Evolutionary conservation across 2,888 invertebrate species (phyloP), one percentile per base, ranked within the genome.

Genomic region (Adineta ricciae): DNA sequence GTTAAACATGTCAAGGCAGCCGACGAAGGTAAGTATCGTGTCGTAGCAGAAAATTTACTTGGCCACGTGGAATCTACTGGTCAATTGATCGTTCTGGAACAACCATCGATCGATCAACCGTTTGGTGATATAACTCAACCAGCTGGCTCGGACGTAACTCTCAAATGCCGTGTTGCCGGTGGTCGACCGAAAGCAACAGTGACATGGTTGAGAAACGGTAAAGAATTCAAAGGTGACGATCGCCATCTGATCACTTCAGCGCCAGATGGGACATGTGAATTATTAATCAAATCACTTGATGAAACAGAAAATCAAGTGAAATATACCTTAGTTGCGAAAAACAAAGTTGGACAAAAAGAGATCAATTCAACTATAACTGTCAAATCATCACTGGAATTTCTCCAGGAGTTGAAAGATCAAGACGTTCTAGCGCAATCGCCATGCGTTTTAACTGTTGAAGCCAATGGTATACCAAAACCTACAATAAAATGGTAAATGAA

Each of bases 401-500:
- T 83, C 24, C 52, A 56, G 64, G 56, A 87, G 83, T 83, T 84
- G 21, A 84, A 85, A 50, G 85, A 85, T 32, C 36, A 83, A 38
- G 72, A 64, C n/a, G 46, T 85, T 24, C 64, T 83, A 19, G 83
- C 83, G 87, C 89, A 89, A 36, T 87, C 89, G 73, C 88, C 88
- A 32, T 88, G 88, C 85, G 89, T 88, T 87, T 88, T 90, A 87
- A 90, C 90, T 86, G 89, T 89, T 87, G 88, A 94, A 91, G 95
- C 96, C 14, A 94, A 93, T 24, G 96, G 96, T 84, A 94, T 94
- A 90, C 96, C 96, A 83, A 93, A 94, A 14, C 96, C 96, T 21
- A 94, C 94, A 89, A 93, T 96, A 36, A 93, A 93, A 83, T 96
- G 96, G 96, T 93, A 83, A 64, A 9, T 21, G 3, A 19, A 50